Percentiles rank a stretch among this genome's conserved stretches.
These are phyloP conservation scores for Drosophila koepferae DNA, from an alignment of 2,888 invertebrate species.

Conservation along the genomic window DNA sequence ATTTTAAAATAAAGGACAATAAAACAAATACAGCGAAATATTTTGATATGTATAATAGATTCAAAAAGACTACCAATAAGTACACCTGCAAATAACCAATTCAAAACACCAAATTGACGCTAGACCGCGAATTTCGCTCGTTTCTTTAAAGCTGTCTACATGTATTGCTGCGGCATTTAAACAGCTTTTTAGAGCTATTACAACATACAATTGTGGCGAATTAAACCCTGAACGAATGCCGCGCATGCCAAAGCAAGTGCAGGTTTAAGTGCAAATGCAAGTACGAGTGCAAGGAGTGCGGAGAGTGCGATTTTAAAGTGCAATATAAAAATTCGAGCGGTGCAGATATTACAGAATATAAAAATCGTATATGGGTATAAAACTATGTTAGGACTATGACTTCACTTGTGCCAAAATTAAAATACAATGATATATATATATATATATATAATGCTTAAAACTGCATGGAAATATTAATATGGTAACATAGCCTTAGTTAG, in stretches of 20 bases:
- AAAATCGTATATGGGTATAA: conserved; percentile 30
- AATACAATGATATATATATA: conserved; percentile 31
- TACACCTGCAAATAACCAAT: conserved; percentile 40
- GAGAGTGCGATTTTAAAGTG: conserved; percentile 47
- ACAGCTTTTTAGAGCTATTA: conserved; percentile 37
- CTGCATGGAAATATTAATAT: no score
- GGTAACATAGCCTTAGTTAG: background rate
- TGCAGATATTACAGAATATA: conserved; percentile 45
- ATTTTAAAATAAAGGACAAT: background rate
- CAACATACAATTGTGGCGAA: conserved; percentile 81
- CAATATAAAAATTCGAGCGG: conserved; percentile 47
- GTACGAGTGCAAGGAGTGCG: conserved; percentile 44
- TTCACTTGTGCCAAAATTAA: conserved; percentile 40
- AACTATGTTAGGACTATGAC: conserved; percentile 17
- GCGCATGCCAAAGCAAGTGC: conserved; percentile 62
- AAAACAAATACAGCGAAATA: background rate
- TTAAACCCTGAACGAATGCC: conserved; percentile 45
- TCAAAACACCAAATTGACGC: conserved; percentile 82
- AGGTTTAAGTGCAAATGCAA: conserved; percentile 44
- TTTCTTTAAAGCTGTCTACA: conserved; percentile 40
- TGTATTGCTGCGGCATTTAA: conserved; percentile 15
- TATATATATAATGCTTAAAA: background rate
- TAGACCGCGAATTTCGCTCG: conserved; percentile 49
- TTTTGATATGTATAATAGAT: background rate
- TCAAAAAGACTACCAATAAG: conserved; percentile 17